Evolutionary conservation across 2,888 invertebrate species (phyloP), one percentile per base, ranked within the genome.

Genomic region (Drosophila siamana): DNA sequence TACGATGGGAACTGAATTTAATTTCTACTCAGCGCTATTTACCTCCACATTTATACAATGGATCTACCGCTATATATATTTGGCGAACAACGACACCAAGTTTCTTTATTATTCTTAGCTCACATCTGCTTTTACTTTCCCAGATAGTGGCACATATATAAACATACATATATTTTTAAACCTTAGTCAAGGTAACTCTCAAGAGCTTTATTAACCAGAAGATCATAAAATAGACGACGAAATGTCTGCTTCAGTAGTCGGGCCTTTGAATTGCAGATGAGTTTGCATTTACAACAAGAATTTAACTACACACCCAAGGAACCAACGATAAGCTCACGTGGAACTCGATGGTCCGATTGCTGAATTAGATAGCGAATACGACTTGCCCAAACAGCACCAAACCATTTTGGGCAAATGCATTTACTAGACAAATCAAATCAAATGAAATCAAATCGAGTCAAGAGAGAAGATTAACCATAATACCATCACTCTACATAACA

Each of bases 1-100:
- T 59, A 75, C 65, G 63, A 67, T 72, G 60, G 59, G 52, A 80
- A 80, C 75, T 84, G 85, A 84, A 78, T 70, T 79, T 79, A 51
- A 70, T 63, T 70, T 82, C 64, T 68, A 85, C 76, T 85, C 67
- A 69, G 75, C 50, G 48, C 68, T 63, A 60, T 73, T 56, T 69
- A 74, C 28, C 62, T 51, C 16, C 40, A 66, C 75, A 81, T 85
- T 85, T 80, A 67, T 75, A 85, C 60, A 63, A 72, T 30, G 47
- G 40, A 62, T 38, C 52, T 46, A 59, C 46, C 36, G 46, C 4
- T 52, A 41, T 16, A 28, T 26, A 28, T n/a, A 43, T 50, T 59
- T 47, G 51, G 44, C 16, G 33, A 36, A 9, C 40, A 46, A 38
- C 51, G 40, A 30, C 41, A 59, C 30, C 59, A 51, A 59, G 26